These are phyloP conservation scores for Galagoides demidoff DNA, from an alignment of 2,797 vertebrate genomes.

Conservation along the genomic window DNA sequence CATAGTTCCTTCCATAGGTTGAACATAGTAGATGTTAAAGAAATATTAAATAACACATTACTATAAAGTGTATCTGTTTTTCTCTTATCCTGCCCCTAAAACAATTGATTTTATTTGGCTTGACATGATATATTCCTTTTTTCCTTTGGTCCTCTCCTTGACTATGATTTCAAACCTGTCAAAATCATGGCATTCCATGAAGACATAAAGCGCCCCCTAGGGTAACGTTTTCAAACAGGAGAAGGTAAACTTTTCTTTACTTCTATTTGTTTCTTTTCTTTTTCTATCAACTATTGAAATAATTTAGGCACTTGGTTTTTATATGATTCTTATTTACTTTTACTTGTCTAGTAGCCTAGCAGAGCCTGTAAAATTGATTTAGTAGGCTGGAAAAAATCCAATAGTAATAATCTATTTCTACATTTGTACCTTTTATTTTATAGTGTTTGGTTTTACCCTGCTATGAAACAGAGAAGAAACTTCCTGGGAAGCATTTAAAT, in stretches of 20 bases:
- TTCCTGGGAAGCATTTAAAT: not conserved
- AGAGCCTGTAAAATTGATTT: not conserved
- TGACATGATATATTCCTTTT: not conserved
- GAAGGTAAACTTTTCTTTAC: not conserved
- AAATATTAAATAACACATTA: not conserved
- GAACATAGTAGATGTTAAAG: not conserved
- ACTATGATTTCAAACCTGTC: constrained; percentile 36
- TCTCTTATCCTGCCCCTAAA: not conserved
- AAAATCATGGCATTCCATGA: not conserved
- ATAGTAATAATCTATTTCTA: not conserved
- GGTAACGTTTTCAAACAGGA: not conserved
- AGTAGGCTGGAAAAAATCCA: not conserved
- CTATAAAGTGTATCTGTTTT: not conserved
- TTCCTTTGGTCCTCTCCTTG: not conserved
- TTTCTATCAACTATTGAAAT: not conserved
- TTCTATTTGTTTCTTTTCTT: not conserved
- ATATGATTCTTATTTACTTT: not conserved
- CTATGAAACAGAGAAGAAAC: not conserved
- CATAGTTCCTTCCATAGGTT: not conserved
- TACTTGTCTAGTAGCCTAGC: not conserved
- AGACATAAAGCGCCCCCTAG: not conserved
- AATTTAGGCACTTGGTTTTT: not conserved
- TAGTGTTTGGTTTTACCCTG: not conserved
- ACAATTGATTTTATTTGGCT: not conserved
- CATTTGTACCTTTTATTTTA: not conserved